A percentile compares a stretch with the other conserved stretches of the same genome.
Evolutionary conservation across 2,888 invertebrate genomes (phyloP).

Genomic region (Agrotis segetum): DNA sequence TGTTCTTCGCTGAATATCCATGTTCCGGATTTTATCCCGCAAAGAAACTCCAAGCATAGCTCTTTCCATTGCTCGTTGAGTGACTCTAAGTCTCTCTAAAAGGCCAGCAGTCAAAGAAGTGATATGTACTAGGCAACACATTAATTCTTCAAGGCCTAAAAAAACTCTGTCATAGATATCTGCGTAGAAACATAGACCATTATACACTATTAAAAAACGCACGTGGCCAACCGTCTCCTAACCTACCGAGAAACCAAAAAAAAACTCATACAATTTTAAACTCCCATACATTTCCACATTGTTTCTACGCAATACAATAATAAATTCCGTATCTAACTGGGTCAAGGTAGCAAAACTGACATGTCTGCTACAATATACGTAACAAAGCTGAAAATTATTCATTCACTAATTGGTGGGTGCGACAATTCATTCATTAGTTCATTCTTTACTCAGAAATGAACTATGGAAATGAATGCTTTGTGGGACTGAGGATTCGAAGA

Average conservation of each 20-base stretch:
- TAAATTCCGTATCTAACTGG: conserved; percentile 58
- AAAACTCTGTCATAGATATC: neutral
- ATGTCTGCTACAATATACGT: conserved; percentile 51
- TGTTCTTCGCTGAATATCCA: too few species aligned
- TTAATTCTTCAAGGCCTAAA: conserved; percentile 18
- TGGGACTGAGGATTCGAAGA: conserved; percentile 42
- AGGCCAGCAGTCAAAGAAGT: too few species aligned
- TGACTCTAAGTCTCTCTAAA: too few species aligned
- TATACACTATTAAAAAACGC: neutral
- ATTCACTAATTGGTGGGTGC: conserved; percentile 53
- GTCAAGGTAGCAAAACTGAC: conserved; percentile 61
- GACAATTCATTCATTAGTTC: conserved; percentile 55
- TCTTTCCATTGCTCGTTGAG: too few species aligned
- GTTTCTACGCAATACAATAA: conserved; percentile 38
- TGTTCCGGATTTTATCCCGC: too few species aligned
- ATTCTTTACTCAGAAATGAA: conserved; percentile 49
- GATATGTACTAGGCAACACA: conserved; percentile 1
- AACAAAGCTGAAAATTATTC: conserved; percentile 32
- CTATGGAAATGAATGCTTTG: conserved; percentile 35
- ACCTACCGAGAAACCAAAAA: conserved; percentile 26
- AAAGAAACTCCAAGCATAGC: too few species aligned
- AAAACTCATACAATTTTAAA: conserved; percentile 44
- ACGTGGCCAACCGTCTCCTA: neutral
- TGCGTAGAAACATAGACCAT: neutral
- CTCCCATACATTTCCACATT: conserved; percentile 23